A percentile compares a stretch with the other conserved stretches of the same genome.
Evolutionary conservation across 2,888 invertebrate genomes (phyloP).

Genomic region (Oegoconia quadripuncta): DNA sequence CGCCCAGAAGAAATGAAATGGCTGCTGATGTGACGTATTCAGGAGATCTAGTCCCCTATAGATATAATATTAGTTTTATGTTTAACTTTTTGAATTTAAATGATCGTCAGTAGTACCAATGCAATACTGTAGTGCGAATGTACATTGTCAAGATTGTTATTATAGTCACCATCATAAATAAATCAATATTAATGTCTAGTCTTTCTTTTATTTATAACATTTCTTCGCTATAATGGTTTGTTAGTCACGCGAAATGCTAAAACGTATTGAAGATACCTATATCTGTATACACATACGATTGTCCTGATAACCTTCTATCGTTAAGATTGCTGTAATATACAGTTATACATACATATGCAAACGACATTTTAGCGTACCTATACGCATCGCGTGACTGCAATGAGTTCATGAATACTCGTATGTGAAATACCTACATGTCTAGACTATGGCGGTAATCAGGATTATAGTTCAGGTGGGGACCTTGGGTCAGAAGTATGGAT

Average conservation of each 20-base stretch:
- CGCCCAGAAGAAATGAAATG: conserved; percentile 44
- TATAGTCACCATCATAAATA: no score
- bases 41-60: no score
- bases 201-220: no score
- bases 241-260: neutral
- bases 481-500: no score
- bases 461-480: conserved; percentile 6
- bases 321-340: conserved; percentile 41
- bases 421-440: conserved; percentile 30
- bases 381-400: conserved; percentile 38
- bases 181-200: no score
- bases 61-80: neutral
- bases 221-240: no score
- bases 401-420: conserved; percentile 36
- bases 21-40: no score
- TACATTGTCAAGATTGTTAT: no score
- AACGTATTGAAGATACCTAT: conserved; percentile 3
- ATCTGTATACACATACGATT: conserved; percentile 41
- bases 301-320: conserved; percentile 46
- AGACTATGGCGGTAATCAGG: no score
- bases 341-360: conserved; percentile 38
- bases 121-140: no score
- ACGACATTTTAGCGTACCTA: conserved; percentile 30
- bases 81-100: neutral
- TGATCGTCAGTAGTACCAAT: neutral